Evolutionary conservation across 2,888 invertebrate genomes (phyloP).

Genomic region (Tetanocera ferruginea): DNA sequence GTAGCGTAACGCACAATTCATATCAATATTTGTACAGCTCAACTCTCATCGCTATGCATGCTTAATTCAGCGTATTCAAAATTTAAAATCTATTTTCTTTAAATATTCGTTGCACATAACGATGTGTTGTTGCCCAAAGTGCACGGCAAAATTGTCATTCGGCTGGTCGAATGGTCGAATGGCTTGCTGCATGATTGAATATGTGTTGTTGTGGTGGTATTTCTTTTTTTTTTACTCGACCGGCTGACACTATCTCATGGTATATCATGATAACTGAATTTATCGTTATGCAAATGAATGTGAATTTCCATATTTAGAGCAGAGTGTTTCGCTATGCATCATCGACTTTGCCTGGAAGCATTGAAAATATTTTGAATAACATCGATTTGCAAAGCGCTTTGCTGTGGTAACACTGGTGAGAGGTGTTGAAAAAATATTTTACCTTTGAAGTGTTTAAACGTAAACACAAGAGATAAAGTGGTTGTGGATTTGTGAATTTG

Average conservation of each 20-base stretch:
- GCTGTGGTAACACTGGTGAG: background rate
- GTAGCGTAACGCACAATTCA: background rate
- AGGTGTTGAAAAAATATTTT: slow-evolving; percentile 1
- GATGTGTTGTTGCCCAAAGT: no score
- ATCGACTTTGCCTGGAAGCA: background rate
- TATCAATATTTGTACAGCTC: background rate
- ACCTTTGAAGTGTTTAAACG: background rate
- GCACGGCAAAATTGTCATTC: no score
- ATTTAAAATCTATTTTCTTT: no score
- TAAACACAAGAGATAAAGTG: background rate
- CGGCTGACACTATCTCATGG: no score
- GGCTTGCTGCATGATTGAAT: no score
- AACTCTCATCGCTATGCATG: background rate
- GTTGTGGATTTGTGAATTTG: background rate
- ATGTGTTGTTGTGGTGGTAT: no score
- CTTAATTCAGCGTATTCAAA: no score
- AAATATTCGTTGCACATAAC: no score
- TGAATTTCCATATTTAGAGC: slow-evolving; percentile 17
- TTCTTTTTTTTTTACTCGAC: no score
- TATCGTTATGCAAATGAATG: slow-evolving; percentile 13
- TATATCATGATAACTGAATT: background rate
- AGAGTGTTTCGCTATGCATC: background rate
- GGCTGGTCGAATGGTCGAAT: no score
- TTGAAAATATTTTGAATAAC: background rate
- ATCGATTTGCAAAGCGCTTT: background rate